A percentile compares a stretch with the other conserved stretches of the same genome.
Evolutionary conservation across 2,113 vertebrate species (phyloP).

Genomic region (Eudyptes chrysolophus): DNA sequence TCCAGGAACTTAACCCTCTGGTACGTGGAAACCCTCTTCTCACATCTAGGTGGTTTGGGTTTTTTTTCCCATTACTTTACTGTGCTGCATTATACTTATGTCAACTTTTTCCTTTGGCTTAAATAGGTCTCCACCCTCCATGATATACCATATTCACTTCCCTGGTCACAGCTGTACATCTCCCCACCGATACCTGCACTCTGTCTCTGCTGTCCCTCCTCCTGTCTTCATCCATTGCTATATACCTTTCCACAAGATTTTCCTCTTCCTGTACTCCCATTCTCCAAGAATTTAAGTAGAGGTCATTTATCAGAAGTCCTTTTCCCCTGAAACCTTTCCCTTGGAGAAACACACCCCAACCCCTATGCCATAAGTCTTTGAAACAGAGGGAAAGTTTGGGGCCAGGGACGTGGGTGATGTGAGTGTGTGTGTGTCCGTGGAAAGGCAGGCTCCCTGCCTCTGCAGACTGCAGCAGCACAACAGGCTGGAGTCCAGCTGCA

Average conservation of each 20-base stretch:
- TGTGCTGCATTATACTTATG: neutral
- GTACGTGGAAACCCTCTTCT: neutral
- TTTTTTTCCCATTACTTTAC: neutral
- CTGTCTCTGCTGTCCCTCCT: neutral
- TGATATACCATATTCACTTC: neutral
- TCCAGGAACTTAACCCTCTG: neutral
- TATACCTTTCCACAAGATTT: neutral
- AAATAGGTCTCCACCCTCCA: neutral
- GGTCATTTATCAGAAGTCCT: neutral
- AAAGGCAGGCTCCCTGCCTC: fast-evolving
- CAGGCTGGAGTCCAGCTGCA: neutral
- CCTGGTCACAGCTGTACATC: neutral
- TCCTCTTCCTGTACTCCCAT: neutral
- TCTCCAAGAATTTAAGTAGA: neutral
- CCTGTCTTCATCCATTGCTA: neutral
- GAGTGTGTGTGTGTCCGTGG: neutral
- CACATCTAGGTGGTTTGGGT: too few species aligned
- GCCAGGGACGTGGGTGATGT: fast-evolving
- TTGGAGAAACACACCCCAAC: neutral
- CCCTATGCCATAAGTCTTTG: neutral
- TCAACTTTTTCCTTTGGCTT: neutral
- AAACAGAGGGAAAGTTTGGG: neutral
- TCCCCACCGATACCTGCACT: neutral
- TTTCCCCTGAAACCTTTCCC: neutral
- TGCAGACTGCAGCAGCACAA: neutral